Percentiles rank a stretch among this genome's conserved stretches.
Conservation (phyloP, 2,797 vertebrate species). For the Podarcis siculus region DNA sequence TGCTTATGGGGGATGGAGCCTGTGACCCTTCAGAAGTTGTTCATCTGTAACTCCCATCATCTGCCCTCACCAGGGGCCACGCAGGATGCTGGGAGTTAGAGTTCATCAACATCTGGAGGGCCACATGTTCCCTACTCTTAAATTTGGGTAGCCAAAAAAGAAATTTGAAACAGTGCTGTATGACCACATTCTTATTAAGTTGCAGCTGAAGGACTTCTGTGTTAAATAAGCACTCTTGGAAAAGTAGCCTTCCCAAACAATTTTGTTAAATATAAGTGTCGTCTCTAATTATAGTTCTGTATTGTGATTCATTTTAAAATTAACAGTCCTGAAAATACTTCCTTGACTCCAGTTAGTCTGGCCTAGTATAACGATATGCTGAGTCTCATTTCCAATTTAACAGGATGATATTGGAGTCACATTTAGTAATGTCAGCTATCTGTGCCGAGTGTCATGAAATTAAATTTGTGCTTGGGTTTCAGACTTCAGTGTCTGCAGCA, state of each 20-base stretch:
- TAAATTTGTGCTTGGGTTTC: constrained; percentile 75
- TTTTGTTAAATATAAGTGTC: constrained; percentile 76
- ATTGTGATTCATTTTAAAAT: constrained; percentile 91
- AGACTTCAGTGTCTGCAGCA: constrained; percentile 72
- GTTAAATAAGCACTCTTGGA: not conserved
- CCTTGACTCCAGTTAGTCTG: constrained; percentile 97
- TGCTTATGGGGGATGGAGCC: too few species aligned
- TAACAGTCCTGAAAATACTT: constrained; percentile 93
- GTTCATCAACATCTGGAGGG: too few species aligned
- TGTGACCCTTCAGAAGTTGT: too few species aligned
- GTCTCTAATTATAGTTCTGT: constrained; percentile 87
- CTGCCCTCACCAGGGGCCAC: too few species aligned
- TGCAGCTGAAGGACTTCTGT: not conserved
- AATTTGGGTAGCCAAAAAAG: not conserved
- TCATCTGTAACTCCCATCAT: too few species aligned
- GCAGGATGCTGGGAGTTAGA: too few species aligned
- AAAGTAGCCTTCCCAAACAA: constrained; percentile 47
- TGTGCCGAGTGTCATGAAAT: constrained; percentile 81
- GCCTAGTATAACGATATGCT: constrained; percentile 85
- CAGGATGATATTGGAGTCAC: constrained; percentile 90
- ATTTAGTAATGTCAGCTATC: constrained; percentile 88
- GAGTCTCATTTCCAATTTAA: constrained; percentile 92
- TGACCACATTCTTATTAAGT: not conserved
- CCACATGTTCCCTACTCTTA: too few species aligned
- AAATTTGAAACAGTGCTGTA: too few species aligned